Conservation (phyloP, 2,797 vertebrate species). For the Myiotriccus ornatus region DNA sequence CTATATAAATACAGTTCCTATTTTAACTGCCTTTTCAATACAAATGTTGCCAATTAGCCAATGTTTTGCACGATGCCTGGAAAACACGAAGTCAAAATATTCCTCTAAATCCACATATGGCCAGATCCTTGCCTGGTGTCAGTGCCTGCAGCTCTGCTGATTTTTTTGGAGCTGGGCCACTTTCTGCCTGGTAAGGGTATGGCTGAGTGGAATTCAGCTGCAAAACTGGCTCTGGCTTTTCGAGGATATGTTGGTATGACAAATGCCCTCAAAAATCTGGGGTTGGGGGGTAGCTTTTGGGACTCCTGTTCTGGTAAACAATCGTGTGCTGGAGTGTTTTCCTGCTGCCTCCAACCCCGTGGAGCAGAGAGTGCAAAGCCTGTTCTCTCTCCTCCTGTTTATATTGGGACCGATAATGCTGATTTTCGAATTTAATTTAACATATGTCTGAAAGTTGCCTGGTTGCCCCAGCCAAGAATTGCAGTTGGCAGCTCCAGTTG, state of each 20-base stretch:
- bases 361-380: neutral
- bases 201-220: neutral
- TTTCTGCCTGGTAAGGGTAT: neutral
- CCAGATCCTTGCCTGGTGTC: neutral
- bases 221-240: neutral
- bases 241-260: neutral
- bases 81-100: neutral
- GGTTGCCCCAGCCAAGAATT: neutral
- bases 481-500: neutral
- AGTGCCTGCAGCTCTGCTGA: neutral
- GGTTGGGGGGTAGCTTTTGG: neutral
- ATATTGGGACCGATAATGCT: neutral
- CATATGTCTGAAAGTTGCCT: neutral
- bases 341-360: neutral
- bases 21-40: neutral
- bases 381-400: neutral
- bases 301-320: neutral
- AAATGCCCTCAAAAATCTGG: neutral
- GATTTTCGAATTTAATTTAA: neutral
- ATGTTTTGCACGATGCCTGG: neutral
- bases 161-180: neutral
- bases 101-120: slow-evolving; percentile 19
- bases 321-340: neutral
- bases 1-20: neutral
- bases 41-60: neutral